Conservation (phyloP, 2,797 vertebrate genomes). For the Pelobates cultripes region DNA sequence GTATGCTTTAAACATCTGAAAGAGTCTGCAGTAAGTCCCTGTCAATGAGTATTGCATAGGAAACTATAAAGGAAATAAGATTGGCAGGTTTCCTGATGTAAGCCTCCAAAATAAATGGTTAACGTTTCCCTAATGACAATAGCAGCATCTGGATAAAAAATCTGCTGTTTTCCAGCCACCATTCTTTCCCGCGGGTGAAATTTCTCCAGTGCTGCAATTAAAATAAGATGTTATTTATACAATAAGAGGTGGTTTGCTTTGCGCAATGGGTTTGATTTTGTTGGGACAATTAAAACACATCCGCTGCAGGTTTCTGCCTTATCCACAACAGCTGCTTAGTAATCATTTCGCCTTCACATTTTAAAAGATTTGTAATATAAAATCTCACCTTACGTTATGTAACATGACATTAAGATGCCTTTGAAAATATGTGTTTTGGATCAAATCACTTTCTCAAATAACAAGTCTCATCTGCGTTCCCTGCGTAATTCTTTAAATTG, state of each 20-base stretch:
- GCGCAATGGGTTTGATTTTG: constrained; percentile 11
- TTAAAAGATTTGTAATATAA: constrained; percentile 50
- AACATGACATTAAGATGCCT: constrained; percentile 49
- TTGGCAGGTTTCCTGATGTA: constrained; percentile 22
- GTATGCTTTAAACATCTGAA: background rate
- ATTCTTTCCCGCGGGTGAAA: constrained; percentile 3
- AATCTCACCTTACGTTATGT: constrained; percentile 52
- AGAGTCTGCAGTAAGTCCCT: background rate
- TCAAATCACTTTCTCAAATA: constrained; percentile 45
- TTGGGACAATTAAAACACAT: constrained; percentile 41
- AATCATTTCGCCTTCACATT: constrained; percentile 38
- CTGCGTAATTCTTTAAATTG: background rate
- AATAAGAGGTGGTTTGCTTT: constrained; percentile 19
- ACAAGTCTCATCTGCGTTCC: constrained; percentile 27
- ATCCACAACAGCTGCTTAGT: constrained; percentile 46
- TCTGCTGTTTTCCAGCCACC: constrained; percentile 5
- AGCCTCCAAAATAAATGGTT: constrained; percentile 22
- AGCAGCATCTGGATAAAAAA: constrained; percentile 24
- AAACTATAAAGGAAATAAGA: constrained; percentile 26
- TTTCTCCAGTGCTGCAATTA: constrained; percentile 10
- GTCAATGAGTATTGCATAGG: background rate
- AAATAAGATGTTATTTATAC: constrained; percentile 17
- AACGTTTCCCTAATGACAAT: constrained; percentile 17
- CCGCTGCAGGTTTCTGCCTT: constrained; percentile 31
- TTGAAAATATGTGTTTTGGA: constrained; percentile 38